Base-by-base conservation (phyloP, 2,888 invertebrate genomes). In the Piscicola geometra region DNA sequence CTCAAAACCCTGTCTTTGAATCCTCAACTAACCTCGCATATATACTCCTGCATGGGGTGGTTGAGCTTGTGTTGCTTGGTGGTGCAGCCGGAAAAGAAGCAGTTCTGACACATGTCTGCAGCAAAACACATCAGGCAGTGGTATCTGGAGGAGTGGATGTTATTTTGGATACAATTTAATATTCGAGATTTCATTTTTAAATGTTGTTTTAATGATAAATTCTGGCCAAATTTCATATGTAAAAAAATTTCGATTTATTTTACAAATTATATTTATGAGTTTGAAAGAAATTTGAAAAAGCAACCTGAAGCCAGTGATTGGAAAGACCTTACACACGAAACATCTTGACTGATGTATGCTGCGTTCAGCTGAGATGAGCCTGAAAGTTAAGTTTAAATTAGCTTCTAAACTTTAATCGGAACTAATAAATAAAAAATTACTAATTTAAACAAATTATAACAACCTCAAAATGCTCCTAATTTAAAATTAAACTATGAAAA, bases 31-130 rank as follows among this genome's bases (percentile, higher is more conserved):
- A 83, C 83, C 77, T 81, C 80, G 25, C 81, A 74, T 81, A 89
- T 90, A 82, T 89, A 89, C 84, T 90, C 90, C 81, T 89, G 88
- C 83, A 90, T 88, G 1, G 89, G 88, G 85, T 91, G 91, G 69
- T 88, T 88, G 64, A 89, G 82, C 83, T 90, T 90, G 82, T 91
- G 91, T 50, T 88, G 88, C 80, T 88, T 87, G 77, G 87, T 89
- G 35, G 85, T 86, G 81, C 87, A 86, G 1, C 90, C 90, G 76
- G 87, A 87, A 77, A 90, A 88, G 84, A 90, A 91, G 83, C 91
- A 91, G 47, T 86, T 85, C 83, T 90, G 90, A 81, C 91, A 91
- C 80, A 90, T 88, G 81, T 89, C 88, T 82, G 89, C 90, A 77
- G 88, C 88, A 52, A 89, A 87, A 82, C 90, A 91, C 81, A 88